A percentile compares a stretch with the other conserved stretches of the same genome.
Evolutionary conservation across 2,113 vertebrate genomes (phyloP).

Genomic region (Bucco capensis): DNA sequence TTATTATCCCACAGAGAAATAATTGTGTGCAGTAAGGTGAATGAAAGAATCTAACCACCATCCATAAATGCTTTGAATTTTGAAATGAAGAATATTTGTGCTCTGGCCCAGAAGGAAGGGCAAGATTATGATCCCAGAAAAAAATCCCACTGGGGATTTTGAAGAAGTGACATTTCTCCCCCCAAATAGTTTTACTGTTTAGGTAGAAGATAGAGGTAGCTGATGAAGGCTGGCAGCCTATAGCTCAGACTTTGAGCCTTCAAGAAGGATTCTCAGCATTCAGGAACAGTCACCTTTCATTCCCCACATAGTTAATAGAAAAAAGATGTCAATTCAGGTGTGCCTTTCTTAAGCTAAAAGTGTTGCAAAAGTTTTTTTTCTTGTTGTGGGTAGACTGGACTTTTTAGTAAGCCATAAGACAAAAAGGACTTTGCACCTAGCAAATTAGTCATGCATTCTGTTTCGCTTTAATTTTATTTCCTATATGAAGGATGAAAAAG

Average conservation of each 20-base stretch:
- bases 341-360: not conserved
- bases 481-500: not conserved
- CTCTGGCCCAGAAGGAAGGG: not conserved
- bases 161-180: not conserved
- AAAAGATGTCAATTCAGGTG: not conserved
- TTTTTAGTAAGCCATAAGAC: not conserved
- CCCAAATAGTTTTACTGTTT: not conserved
- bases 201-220: not conserved
- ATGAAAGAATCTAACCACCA: not conserved
- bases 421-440: not conserved
- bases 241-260: not conserved
- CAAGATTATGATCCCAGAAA: accelerated
- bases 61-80: not conserved
- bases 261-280: not conserved
- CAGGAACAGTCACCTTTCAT: not conserved
- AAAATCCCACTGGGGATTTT: not conserved
- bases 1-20: not conserved
- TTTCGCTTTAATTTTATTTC: not conserved
- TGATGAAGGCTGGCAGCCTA: not conserved
- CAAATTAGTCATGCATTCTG: not conserved
- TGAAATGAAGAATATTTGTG: not conserved
- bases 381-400: not conserved
- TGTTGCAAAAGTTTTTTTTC: not conserved
- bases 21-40: not conserved
- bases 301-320: not conserved